Percentiles rank a stretch among this genome's conserved stretches.
Conservation (phyloP, 2,797 vertebrate species). For the Micropoecilia bifurca region DNA sequence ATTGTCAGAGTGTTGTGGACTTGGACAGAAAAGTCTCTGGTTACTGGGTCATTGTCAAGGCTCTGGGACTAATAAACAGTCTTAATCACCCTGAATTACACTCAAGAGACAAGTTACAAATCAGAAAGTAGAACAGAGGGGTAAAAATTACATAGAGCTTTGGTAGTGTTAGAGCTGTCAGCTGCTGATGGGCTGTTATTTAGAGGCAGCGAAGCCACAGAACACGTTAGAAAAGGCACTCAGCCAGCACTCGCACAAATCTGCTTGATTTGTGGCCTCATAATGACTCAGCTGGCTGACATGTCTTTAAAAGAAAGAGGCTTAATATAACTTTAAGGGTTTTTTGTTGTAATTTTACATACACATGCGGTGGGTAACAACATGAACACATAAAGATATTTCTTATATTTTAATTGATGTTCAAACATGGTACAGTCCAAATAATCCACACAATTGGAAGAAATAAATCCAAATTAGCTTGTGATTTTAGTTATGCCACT, state of each 20-base stretch:
- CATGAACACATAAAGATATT: not conserved
- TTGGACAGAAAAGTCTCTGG: constrained; percentile 42
- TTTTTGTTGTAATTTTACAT: not conserved
- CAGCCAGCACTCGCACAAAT: constrained; percentile 20
- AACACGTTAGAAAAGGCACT: constrained; percentile 45
- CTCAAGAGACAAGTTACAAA: constrained; percentile 52
- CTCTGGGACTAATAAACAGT: constrained; percentile 50
- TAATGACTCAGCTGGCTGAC: constrained; percentile 38
- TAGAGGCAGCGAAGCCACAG: constrained; percentile 32
- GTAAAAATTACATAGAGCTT: constrained; percentile 26
- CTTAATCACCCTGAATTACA: constrained; percentile 58
- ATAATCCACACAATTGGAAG: not conserved
- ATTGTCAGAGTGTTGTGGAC: constrained; percentile 36
- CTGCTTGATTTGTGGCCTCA: constrained; percentile 34
- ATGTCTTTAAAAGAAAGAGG: constrained; percentile 26
- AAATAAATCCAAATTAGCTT: not conserved
- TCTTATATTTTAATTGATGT: not conserved
- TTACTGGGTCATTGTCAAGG: constrained; percentile 39
- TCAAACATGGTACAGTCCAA: not conserved
- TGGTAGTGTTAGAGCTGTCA: constrained; percentile 33
- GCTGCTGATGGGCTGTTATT: constrained; percentile 44
- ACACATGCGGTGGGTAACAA: not conserved
- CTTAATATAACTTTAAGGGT: constrained; percentile 21
- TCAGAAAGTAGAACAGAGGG: constrained; percentile 39
- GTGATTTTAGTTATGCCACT: not conserved